Conservation (phyloP, 1,140 invertebrate genomes). For the Batillaria attramentaria region DNA sequence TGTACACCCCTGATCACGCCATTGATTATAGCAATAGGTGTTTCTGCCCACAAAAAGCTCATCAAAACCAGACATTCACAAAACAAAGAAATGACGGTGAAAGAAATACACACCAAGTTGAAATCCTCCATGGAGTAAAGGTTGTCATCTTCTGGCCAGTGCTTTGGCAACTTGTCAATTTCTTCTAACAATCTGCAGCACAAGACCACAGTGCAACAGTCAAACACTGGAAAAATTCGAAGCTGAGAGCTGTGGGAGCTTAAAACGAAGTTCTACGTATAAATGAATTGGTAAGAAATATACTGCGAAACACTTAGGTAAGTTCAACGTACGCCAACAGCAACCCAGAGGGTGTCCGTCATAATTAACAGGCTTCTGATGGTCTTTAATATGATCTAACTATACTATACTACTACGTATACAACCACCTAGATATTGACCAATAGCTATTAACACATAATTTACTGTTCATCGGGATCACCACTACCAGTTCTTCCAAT, state of each 20-base stretch:
- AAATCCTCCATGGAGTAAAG: conserved; percentile 86
- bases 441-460: too few relatives aligned
- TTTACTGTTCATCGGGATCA: too few relatives aligned
- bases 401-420: too few relatives aligned
- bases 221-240: neutral
- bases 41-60: too few relatives aligned
- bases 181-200: conserved; percentile 75
- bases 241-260: neutral
- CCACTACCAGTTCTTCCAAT: too few relatives aligned
- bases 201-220: neutral
- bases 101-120: conserved; percentile 66
- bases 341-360: neutral
- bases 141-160: conserved; percentile 80
- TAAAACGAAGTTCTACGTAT: neutral
- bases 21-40: too few relatives aligned
- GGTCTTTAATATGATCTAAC: too few relatives aligned
- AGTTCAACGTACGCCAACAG: neutral
- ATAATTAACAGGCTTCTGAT: too few relatives aligned
- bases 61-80: neutral
- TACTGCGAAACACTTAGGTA: neutral
- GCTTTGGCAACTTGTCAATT: conserved; percentile 76
- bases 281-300: neutral
- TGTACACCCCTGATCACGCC: neutral
- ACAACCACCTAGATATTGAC: too few relatives aligned
- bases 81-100: neutral